Evolutionary conservation across 30 jellyfish, hydroid and myxozoan genomes (phyloP).

Genomic region (Nemopilema nomurai): DNA sequence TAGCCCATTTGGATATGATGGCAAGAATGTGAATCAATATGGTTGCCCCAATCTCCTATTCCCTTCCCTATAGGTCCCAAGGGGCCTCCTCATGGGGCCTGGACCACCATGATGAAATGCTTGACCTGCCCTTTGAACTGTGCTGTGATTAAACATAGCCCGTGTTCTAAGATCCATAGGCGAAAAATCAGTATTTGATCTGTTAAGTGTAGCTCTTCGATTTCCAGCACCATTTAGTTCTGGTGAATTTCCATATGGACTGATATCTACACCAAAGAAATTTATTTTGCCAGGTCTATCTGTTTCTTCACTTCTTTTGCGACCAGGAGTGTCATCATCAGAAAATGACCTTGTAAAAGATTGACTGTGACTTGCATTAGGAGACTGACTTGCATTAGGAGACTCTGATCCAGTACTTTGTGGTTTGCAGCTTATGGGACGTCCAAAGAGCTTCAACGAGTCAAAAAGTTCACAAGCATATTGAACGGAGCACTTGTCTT

Average conservation of each 20-base stretch:
- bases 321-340: slow-evolving; percentile 1
- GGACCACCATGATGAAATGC: background rate
- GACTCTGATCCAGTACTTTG: slow-evolving; percentile 17
- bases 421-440: slow-evolving; percentile 87
- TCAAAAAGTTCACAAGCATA: slow-evolving; percentile 89
- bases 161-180: background rate
- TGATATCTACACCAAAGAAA: slow-evolving; percentile 11
- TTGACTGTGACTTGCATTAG: background rate
- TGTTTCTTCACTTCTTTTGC: slow-evolving; percentile 4
- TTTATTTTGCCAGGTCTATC: slow-evolving; percentile 8
- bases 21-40: background rate
- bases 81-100: background rate
- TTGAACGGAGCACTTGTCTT: slow-evolving; percentile 70
- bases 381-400: too few species aligned
- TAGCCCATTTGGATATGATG: too few species aligned
- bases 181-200: background rate
- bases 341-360: background rate
- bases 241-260: slow-evolving; percentile 40
- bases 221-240: background rate
- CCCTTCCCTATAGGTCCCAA: background rate
- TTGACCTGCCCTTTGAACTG: background rate
- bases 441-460: slow-evolving; percentile 64
- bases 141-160: slow-evolving; percentile 1
- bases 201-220: background rate
- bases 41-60: background rate